Base-by-base conservation (phyloP, 1,140 invertebrate genomes). In the Saccostrea echinata region DNA sequence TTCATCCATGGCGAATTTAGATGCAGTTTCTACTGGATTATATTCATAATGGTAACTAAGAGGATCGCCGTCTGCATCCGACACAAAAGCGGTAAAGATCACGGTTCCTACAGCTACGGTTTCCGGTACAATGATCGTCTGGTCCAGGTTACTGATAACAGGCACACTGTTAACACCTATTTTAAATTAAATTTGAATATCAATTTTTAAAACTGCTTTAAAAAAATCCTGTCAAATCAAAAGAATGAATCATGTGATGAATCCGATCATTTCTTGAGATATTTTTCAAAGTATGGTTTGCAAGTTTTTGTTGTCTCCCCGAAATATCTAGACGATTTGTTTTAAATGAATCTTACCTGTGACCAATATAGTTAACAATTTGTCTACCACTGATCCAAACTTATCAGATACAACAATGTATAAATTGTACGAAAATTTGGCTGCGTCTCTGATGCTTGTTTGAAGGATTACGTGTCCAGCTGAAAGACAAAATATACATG, bases 91-190 rank as follows among this genome's bases (percentile, higher is more conserved):
- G 35, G 81, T 83, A 83, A 83, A 83, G n/a, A 83, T 53, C 52
- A 53, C 52, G 35, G 43, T 83, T 83, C 81, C 81, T 53, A 83
- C 9, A 6, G 81, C 13, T 24, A 53, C 27, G 11, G 81, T 83
- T 83, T 83, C 43, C 33, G 52, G 35, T n/a, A 83, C 81, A 83
- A 24, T 52, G 6, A 83, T 51, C n/a, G 81, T 51, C 18, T 83
- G 35, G 35, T 83, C 81, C 35, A 83, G 30, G 27, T 83, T 83
- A 24, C n/a, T 52, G 13, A 83, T 9, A 51, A 83, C 35, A 24
- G 81, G 81, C 18, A 51, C n/a, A 51, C 24, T 83, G 81, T 83
- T 83, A 9, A 83, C 81, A 33, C 52, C 81, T 83, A 27, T 35
- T 35, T 0, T 13, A 30, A 33, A 76, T 30, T 0, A 43, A 16